phyloP scores from a whole-genome alignment of 2,113 vertebrate species.

The Maccullochella peelii region DNA sequence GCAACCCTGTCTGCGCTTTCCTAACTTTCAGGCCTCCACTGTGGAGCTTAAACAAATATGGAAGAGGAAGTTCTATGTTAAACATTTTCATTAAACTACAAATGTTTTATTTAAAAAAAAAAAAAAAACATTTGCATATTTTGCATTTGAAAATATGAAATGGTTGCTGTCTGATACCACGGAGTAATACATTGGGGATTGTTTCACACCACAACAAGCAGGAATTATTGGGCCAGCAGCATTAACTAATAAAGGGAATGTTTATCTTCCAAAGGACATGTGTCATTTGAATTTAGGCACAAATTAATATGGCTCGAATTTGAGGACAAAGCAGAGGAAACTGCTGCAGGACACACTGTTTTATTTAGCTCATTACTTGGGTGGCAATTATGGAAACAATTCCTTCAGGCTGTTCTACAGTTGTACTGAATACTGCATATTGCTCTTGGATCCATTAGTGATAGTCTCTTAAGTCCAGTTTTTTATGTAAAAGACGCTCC shows the following conservation, averaged over 20 bases:
- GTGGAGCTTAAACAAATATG: background rate
- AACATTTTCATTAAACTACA: background rate
- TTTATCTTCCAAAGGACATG: conserved; percentile 72
- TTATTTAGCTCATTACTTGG: conserved; percentile 74
- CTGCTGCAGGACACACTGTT: conserved; percentile 62
- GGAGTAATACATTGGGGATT: conserved; percentile 31
- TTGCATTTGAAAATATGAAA: conserved; percentile 28
- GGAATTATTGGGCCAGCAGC: conserved; percentile 48
- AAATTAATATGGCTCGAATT: conserved; percentile 56
- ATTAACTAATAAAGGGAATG: conserved; percentile 49
- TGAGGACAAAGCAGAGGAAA: conserved; percentile 63
- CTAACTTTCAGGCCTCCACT: background rate
- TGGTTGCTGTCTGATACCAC: conserved; percentile 1
- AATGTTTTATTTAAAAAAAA: conserved; percentile 42
- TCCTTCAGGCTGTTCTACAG: conserved; percentile 56
- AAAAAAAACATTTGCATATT: conserved; percentile 25
- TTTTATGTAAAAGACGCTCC: conserved; percentile 25
- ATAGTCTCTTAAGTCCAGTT: conserved; percentile 29
- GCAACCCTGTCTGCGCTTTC: background rate
- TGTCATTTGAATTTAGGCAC: conserved; percentile 61
- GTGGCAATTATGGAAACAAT: conserved; percentile 73
- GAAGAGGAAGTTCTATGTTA: background rate
- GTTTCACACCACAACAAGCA: conserved; percentile 47
- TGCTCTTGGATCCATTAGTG: conserved; percentile 44
- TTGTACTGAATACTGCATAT: conserved; percentile 44